Percentiles rank a stretch among this genome's conserved stretches.
Conservation (phyloP, 2,113 vertebrate genomes). For the Cercocebus atys region DNA sequence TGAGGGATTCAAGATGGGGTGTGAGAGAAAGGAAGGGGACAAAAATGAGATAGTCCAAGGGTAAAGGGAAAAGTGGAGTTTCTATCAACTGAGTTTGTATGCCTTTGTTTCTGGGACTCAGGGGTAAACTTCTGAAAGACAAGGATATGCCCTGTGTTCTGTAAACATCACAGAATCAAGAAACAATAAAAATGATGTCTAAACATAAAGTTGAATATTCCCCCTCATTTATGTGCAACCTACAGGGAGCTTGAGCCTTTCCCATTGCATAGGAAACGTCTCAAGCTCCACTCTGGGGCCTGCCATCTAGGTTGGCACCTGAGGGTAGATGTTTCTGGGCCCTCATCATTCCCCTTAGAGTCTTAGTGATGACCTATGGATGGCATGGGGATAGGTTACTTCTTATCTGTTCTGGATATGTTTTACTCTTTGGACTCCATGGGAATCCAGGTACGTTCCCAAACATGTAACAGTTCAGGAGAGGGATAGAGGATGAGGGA, state of each 20-base stretch:
- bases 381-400: not conserved
- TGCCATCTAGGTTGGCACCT: not conserved
- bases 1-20: not conserved
- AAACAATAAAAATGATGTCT: not conserved
- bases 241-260: not conserved
- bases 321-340: not conserved
- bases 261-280: not conserved
- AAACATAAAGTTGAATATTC: not conserved
- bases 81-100: not conserved
- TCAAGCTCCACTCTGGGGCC: not conserved
- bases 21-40: not conserved
- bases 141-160: not conserved
- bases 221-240: not conserved
- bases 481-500: too few relatives aligned
- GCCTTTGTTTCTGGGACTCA: not conserved
- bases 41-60: not conserved
- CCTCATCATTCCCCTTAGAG: not conserved
- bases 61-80: not conserved
- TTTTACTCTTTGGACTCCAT: not conserved
- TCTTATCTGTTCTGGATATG: not conserved
- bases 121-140: not conserved
- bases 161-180: not conserved
- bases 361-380: not conserved
- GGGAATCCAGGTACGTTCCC: not conserved
- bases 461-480: not conserved